Base-by-base conservation (phyloP, 2,113 vertebrate genomes). In the Pygoscelis antarcticus region DNA sequence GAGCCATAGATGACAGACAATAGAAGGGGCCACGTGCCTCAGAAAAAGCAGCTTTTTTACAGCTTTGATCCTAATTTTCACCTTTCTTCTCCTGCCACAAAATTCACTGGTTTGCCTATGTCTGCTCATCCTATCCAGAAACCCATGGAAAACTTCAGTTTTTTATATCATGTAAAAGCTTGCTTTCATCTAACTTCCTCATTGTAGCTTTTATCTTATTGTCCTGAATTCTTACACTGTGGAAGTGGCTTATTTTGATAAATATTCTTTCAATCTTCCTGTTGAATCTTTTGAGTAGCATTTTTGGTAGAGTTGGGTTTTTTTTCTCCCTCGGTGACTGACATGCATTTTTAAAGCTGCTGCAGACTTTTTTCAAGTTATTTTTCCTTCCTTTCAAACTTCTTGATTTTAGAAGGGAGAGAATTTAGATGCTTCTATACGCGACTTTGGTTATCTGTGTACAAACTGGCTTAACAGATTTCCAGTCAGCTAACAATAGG, bases 381-480 rank as follows among this genome's bases (percentile, higher is more conserved):
- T 42, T 91, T 94, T 90, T 71, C 44, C 11, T 58, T 77, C 15
- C 36, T 94, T 96, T 90, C 34, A 83, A 62, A 36, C 9, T 7
- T 76, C 10, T 17, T 69, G 13, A 30, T 77, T 95, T 89, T 85
- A 77, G 54, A 68, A 92, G 25, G 36, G 19, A 57, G 86, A 89
- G 68, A 87, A 90, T 86, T 83, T 90, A 76, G 42, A 46, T 71
- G 27, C 65, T 78, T 82, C 86, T n/a, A 1, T 34, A 18, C 93
- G 29, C 92, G 62, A 49, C 83, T 92, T 93, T 55, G 47, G 64
- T 88, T 95, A 58, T 97, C 84, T 86, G 36, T 74, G 64, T 95
- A 64, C 96, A 95, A 94, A 96, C 92, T 92, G 93, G 96, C 96
- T 97, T 97, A 96, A 90, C 90, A 65, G 86, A 94, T 90, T 93